phyloP scores from a whole-genome alignment of 2,888 invertebrate genomes.

The Xestia xanthographa region DNA sequence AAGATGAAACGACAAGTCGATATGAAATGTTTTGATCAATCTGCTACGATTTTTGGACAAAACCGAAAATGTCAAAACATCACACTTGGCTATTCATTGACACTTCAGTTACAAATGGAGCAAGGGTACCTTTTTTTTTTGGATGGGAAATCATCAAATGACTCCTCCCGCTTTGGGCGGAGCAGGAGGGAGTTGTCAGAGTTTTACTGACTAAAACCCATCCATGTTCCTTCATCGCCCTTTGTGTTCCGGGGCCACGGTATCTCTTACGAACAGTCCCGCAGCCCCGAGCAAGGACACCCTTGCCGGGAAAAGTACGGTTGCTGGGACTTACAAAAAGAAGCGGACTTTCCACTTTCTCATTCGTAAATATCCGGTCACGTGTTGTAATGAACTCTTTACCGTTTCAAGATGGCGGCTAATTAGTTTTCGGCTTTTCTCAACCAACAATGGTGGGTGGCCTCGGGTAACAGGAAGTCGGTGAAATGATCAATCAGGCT shows the following conservation, averaged over 20 bases:
- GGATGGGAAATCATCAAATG: too few species aligned
- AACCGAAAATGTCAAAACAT: background rate
- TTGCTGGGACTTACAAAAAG: background rate
- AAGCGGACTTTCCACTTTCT: background rate
- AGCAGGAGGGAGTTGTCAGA: too few species aligned
- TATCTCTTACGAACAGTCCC: too few species aligned
- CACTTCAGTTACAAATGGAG: background rate
- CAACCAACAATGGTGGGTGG: slow-evolving; percentile 77
- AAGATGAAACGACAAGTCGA: background rate
- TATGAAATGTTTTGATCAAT: background rate
- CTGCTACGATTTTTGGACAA: background rate
- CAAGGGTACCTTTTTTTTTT: background rate
- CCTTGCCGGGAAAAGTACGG: background rate
- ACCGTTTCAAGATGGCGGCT: slow-evolving; percentile 53
- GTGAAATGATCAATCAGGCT: slow-evolving; percentile 85
- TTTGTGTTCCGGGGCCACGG: too few species aligned
- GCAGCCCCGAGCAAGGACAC: background rate
- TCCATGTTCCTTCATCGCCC: too few species aligned
- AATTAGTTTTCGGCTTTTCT: slow-evolving; percentile 77
- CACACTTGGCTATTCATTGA: background rate
- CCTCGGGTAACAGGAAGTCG: slow-evolving; percentile 81
- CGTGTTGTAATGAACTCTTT: slow-evolving; percentile 45
- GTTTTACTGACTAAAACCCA: too few species aligned
- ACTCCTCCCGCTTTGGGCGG: too few species aligned
- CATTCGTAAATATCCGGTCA: background rate